phyloP scores from a whole-genome alignment of 2,113 vertebrate species.

The Suricata suricatta region DNA sequence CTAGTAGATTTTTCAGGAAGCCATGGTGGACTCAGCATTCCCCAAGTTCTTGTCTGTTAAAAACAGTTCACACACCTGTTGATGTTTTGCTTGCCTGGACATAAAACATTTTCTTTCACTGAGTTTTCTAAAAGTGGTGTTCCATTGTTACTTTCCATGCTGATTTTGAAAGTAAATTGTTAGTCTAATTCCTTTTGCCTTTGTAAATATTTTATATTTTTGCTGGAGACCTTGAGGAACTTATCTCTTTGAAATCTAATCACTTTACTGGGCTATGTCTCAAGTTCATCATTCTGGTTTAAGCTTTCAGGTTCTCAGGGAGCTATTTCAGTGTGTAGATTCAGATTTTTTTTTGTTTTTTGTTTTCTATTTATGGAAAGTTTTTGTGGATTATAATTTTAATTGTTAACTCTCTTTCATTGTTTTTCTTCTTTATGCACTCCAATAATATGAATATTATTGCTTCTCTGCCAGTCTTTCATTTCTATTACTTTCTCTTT shows the following conservation, averaged over 20 bases:
- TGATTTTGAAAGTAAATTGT: not conserved
- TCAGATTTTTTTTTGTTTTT: not conserved
- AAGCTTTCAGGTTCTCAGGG: not conserved
- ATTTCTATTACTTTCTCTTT: slow-evolving; percentile 26
- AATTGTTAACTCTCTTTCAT: slow-evolving; percentile 10
- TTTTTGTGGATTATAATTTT: not conserved
- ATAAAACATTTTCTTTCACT: not conserved
- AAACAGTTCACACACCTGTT: not conserved
- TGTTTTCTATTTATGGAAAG: not conserved
- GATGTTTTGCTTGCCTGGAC: not conserved
- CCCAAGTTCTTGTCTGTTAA: not conserved
- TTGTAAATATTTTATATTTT: not conserved
- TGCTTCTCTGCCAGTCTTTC: not conserved
- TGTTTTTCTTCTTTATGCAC: not conserved
- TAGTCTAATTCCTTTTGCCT: not conserved
- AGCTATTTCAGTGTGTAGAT: not conserved
- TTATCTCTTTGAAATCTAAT: not conserved
- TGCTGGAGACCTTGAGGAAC: not conserved
- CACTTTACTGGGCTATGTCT: not conserved
- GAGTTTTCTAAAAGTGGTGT: not conserved
- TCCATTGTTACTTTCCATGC: not conserved
- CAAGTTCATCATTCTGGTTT: not conserved
- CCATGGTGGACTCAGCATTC: not conserved
- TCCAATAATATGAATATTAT: not conserved
- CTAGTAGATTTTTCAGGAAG: not conserved